A percentile compares a stretch with the other conserved stretches of the same genome.
These are phyloP conservation scores for Acridotheres tristis DNA, from an alignment of 2,797 vertebrate species.

Conservation along the genomic window DNA sequence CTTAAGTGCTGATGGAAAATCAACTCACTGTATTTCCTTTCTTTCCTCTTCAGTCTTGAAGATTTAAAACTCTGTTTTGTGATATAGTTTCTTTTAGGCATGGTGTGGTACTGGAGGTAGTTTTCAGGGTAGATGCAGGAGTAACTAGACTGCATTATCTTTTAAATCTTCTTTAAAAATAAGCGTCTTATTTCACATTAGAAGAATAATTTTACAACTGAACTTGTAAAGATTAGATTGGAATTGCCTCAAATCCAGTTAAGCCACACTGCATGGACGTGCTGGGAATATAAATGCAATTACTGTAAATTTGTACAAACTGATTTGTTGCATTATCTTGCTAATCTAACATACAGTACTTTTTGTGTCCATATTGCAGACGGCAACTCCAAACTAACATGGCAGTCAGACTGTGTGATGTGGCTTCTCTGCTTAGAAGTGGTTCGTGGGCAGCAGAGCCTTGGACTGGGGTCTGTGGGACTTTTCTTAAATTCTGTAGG, in stretches of 20 bases:
- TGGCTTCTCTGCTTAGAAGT: slow-evolving; percentile 99
- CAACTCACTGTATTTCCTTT: neutral
- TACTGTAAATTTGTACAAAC: slow-evolving; percentile 82
- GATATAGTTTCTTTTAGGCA: neutral
- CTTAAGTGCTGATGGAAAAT: neutral
- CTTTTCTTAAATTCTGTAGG: slow-evolving; percentile 85
- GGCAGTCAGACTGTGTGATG: slow-evolving; percentile 99
- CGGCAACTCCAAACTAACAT: slow-evolving; percentile 98
- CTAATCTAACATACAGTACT: slow-evolving; percentile 93
- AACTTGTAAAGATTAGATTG: slow-evolving; percentile 81
- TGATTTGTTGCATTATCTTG: slow-evolving; percentile 84
- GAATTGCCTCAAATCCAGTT: slow-evolving; percentile 83
- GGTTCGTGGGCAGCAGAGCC: slow-evolving; percentile 99
- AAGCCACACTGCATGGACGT: slow-evolving; percentile 83
- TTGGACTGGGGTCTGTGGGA: slow-evolving; percentile 99
- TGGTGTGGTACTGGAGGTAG: slow-evolving; percentile 30
- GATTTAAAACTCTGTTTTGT: neutral
- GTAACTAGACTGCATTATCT: slow-evolving; percentile 46
- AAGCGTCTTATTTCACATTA: slow-evolving; percentile 41
- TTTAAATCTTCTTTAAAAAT: slow-evolving; percentile 69
- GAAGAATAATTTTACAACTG: slow-evolving; percentile 54
- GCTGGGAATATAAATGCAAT: slow-evolving; percentile 78
- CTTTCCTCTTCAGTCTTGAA: slow-evolving; percentile 1
- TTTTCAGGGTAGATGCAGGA: slow-evolving; percentile 30
- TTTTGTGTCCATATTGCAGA: slow-evolving; percentile 99